Conservation (phyloP, 2,888 invertebrate species). For the Calameuta filiformis region DNA sequence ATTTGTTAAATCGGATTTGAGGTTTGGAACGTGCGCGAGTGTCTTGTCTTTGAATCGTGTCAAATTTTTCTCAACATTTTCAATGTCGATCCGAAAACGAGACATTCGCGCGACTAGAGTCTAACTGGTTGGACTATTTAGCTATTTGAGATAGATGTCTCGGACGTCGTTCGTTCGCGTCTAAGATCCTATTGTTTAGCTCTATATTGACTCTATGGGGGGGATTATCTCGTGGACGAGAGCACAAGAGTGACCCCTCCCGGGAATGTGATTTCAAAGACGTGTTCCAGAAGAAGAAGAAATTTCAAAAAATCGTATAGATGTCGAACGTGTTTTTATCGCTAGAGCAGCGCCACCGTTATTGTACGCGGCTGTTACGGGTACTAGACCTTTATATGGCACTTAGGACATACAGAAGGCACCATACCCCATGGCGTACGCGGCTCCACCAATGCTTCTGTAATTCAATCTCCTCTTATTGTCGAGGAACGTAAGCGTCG, state of each 20-base stretch:
- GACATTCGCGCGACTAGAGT: background rate
- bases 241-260: background rate
- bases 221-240: background rate
- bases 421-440: background rate
- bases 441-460: background rate
- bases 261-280: slow-evolving; percentile 6
- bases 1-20: slow-evolving; percentile 39
- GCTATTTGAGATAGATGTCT: slow-evolving; percentile 3
- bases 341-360: background rate
- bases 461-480: background rate
- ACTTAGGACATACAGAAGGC: background rate
- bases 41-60: background rate
- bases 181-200: background rate
- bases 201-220: background rate
- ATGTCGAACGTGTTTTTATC: slow-evolving; percentile 3
- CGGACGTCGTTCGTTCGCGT: background rate
- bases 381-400: background rate
- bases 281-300: background rate
- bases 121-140: slow-evolving; percentile 6
- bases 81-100: background rate
- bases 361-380: background rate
- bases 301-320: background rate
- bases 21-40: slow-evolving; percentile 29
- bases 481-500: background rate
- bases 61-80: background rate